phyloP scores from a whole-genome alignment of 2,113 vertebrate species.

The Naja naja region DNA sequence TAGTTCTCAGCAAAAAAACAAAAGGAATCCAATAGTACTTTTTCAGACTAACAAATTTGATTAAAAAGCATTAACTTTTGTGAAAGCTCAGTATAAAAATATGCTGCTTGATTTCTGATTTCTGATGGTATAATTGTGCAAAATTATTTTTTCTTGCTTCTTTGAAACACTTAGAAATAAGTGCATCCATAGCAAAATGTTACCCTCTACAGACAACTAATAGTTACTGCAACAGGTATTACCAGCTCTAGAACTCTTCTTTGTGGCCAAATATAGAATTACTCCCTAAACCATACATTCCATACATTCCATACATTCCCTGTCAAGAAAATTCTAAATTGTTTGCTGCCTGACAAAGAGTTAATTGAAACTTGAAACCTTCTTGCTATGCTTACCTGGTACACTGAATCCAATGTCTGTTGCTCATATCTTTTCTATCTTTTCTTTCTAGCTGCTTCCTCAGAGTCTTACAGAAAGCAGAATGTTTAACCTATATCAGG shows the following conservation, averaged over 20 bases:
- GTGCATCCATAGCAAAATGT: constrained; percentile 48
- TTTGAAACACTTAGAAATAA: neutral
- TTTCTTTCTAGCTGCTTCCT: neutral
- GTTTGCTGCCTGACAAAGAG: neutral
- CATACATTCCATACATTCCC: neutral
- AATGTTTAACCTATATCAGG: neutral
- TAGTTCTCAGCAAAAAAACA: neutral
- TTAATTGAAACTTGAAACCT: neutral
- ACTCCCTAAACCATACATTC: neutral
- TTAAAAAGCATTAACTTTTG: neutral
- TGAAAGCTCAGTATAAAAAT: neutral
- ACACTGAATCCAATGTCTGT: neutral
- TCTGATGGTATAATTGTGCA: too few species aligned
- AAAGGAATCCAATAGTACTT: neutral
- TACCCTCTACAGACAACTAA: constrained; percentile 57
- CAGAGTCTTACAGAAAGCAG: neutral
- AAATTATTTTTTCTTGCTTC: neutral
- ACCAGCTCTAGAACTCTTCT: neutral
- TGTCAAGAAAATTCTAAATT: neutral
- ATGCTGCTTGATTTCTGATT: neutral
- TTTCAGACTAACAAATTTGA: neutral
- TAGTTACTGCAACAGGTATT: constrained; percentile 48
- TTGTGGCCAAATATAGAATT: neutral
- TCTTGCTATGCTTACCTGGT: neutral
- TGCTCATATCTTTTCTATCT: neutral